Evolutionary conservation across 2,797 vertebrate species (phyloP), one percentile per base, ranked within the genome.

Genomic region (Nannoperca australis): DNA sequence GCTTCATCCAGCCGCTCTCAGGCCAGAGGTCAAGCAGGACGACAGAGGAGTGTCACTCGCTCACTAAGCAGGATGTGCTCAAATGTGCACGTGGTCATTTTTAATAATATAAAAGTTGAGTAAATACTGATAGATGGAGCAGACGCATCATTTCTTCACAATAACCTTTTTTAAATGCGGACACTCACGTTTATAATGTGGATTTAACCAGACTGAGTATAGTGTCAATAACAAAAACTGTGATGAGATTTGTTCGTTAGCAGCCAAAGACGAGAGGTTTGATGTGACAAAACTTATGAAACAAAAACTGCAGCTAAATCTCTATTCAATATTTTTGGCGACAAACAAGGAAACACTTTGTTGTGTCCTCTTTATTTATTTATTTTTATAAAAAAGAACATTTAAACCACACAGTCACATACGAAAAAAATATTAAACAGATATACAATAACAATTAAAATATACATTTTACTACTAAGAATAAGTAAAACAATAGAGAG

Each of bases 21-120:
- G 63, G 38, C 12, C 75, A 64, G 14, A 72, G 66, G 67, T 70
- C 34, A 49, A 38, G 7, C 18, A 27, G 24, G 54, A 53, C 1
- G 50, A 49, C 24, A 14, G 58, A 55, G 27, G 18, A 51, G 60
- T 1, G 24, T 61, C 68, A 5, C 63, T 22, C 63, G 5, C 15
- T 54, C 27, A 15, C 9, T 50, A 10, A 59, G 44, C 34, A 34
- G 11, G 7, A 7, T 38, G 36, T 27, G 38, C 45, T 34, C 2
- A 56, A 50, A 50, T 65, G 9, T 69, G 27, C 50, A 17, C 0
- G 0, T 18, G 47, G 22, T 17, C 13, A 22, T 58, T 64, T 54
- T 24, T 8, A 24, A 42, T 50, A 0, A 17, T 15, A 22, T 27
- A 4, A 69, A 18, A 22, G 18, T 0, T 34, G 20, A 9, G 5